A percentile compares a stretch with the other conserved stretches of the same genome.
Evolutionary conservation across 2,113 vertebrate species (phyloP).

Genomic region (Ellobius talpinus): DNA sequence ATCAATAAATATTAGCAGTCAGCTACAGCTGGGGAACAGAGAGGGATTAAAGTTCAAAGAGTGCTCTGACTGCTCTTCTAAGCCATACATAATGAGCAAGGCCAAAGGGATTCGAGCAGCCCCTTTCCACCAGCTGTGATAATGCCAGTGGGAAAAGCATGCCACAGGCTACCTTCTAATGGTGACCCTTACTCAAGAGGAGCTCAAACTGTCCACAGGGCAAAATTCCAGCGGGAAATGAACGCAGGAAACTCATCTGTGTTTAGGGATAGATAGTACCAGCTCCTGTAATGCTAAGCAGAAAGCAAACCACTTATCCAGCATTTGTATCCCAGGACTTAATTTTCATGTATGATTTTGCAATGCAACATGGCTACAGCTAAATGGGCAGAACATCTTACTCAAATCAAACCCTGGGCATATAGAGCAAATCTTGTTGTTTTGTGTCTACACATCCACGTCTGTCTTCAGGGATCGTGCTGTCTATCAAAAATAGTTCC

Average conservation of each 20-base stretch:
- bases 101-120: not conserved
- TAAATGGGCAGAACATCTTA: not conserved
- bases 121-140: not conserved
- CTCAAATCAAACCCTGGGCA: not conserved
- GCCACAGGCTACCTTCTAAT: not conserved
- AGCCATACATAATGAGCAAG: not conserved
- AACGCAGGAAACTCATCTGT: not conserved
- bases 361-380: not conserved
- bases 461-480: not conserved
- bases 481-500: not conserved
- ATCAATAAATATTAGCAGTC: slow-evolving; percentile 36
- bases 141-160: not conserved
- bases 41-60: slow-evolving; percentile 41
- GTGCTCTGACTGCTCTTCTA: not conserved
- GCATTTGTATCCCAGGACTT: not conserved
- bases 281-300: not conserved
- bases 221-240: not conserved
- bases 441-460: not conserved
- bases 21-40: not conserved
- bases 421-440: not conserved
- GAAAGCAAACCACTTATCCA: not conserved
- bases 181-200: not conserved
- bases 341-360: slow-evolving; percentile 12
- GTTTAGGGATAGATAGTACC: not conserved
- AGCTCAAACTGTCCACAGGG: not conserved